phyloP scores from a whole-genome alignment of 2,113 vertebrate genomes.

The Mobula birostris region DNA sequence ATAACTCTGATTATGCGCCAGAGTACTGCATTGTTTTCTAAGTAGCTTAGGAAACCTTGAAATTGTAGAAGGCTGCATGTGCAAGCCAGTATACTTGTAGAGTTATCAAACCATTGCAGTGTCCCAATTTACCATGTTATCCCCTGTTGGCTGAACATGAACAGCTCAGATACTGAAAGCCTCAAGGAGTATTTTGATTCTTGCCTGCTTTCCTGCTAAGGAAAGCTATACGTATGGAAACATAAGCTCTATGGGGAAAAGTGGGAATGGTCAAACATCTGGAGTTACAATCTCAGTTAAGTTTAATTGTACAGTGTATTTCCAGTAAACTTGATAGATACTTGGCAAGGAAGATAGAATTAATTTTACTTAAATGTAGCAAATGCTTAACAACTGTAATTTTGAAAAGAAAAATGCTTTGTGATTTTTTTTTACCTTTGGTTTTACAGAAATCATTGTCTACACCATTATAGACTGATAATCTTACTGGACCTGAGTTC shows the following conservation, averaged over 20 bases:
- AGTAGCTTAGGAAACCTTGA: background rate
- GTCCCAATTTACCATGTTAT: background rate
- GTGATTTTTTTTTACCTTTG: background rate
- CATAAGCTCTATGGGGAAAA: background rate
- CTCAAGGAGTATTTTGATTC: background rate
- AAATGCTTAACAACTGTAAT: background rate
- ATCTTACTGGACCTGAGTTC: background rate
- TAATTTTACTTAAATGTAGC: background rate
- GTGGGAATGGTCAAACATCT: background rate
- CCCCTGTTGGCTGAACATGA: background rate
- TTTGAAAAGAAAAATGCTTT: background rate
- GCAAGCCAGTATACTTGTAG: background rate
- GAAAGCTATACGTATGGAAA: background rate
- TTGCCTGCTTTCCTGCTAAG: conserved; percentile 3
- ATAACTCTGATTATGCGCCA: background rate
- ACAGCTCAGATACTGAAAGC: background rate
- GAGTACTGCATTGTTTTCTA: background rate
- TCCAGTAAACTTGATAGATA: conserved; percentile 15
- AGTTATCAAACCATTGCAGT: too few species aligned
- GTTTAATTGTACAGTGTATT: background rate
- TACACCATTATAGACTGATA: background rate
- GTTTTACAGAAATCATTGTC: background rate
- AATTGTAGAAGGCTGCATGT: background rate
- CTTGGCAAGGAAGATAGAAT: background rate
- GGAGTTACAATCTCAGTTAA: background rate